A percentile compares a stretch with the other conserved stretches of the same genome.
Evolutionary conservation across 2,113 vertebrate species (phyloP).

Genomic region (Syrrhaptes paradoxus): DNA sequence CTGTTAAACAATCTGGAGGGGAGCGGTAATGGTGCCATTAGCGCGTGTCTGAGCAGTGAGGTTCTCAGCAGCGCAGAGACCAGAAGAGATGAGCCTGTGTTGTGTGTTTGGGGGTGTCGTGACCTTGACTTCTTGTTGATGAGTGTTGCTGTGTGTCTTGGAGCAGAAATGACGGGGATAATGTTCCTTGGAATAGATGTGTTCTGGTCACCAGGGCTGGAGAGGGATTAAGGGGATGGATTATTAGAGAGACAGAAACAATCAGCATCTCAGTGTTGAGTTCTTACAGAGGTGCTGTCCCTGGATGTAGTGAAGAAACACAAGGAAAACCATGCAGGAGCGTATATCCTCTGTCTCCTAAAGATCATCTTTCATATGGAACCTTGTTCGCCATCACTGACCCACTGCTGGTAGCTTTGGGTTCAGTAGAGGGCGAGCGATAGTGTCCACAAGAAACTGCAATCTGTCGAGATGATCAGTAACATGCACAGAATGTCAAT

Average conservation of each 20-base stretch:
- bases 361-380: neutral
- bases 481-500: neutral
- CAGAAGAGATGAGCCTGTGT: neutral
- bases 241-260: slow-evolving; percentile 20
- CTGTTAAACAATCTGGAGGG: slow-evolving; percentile 67
- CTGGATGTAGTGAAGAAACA: neutral
- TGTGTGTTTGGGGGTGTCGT: neutral
- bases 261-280: neutral
- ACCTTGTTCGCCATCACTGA: neutral
- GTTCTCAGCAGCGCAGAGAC: neutral
- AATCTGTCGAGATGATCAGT: neutral
- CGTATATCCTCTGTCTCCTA: neutral
- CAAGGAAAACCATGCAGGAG: neutral
- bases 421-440: fast-evolving
- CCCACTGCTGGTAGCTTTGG: neutral
- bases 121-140: neutral
- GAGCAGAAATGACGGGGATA: slow-evolving; percentile 9
- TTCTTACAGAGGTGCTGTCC: neutral
- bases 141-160: neutral
- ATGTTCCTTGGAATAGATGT: slow-evolving; percentile 29
- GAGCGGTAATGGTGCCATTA: slow-evolving; percentile 34
- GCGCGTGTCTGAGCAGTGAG: neutral
- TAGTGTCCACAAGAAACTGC: neutral
- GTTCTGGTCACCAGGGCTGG: neutral
- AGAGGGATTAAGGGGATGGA: neutral